A percentile compares a stretch with the other conserved stretches of the same genome.
Conservation (phyloP, 2,797 vertebrate genomes). For the Rhynchonycteris naso region DNA sequence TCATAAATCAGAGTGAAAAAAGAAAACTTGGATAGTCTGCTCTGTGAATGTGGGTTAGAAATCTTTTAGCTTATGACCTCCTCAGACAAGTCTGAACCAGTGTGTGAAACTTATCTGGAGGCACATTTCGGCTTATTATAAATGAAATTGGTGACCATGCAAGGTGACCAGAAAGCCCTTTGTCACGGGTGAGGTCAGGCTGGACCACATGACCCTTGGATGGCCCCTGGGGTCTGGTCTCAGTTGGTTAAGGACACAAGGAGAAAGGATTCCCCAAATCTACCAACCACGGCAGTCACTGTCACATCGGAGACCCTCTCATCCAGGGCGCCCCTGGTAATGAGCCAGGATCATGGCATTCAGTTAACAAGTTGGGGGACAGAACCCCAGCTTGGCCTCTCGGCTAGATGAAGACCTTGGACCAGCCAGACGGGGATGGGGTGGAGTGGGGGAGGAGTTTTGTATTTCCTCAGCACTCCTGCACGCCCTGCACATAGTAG, state of each 20-base stretch:
- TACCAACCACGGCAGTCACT: not conserved
- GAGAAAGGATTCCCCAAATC: not conserved
- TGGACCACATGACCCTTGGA: too few relatives aligned
- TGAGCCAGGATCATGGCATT: not conserved
- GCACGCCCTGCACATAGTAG: not conserved
- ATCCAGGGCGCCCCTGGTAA: not conserved
- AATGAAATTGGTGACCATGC: rapidly evolving
- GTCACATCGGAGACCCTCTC: not conserved
- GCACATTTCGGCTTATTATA: not conserved
- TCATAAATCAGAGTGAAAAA: not conserved
- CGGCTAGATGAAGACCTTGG: not conserved
- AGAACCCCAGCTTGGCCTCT: not conserved
- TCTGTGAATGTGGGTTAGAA: not conserved
- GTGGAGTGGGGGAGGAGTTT: not conserved
- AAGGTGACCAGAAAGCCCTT: not conserved
- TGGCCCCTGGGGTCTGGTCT: not conserved
- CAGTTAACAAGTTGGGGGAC: too few relatives aligned
- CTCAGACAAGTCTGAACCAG: not conserved
- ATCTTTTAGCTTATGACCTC: not conserved
- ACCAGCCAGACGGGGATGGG: not conserved
- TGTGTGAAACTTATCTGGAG: not conserved
- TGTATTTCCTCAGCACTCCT: not conserved
- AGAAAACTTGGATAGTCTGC: not conserved
- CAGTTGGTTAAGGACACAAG: not conserved
- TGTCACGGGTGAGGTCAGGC: not conserved